Evolutionary conservation across 1,140 invertebrate species (phyloP).

Genomic region (Leptopilina clavipes): DNA sequence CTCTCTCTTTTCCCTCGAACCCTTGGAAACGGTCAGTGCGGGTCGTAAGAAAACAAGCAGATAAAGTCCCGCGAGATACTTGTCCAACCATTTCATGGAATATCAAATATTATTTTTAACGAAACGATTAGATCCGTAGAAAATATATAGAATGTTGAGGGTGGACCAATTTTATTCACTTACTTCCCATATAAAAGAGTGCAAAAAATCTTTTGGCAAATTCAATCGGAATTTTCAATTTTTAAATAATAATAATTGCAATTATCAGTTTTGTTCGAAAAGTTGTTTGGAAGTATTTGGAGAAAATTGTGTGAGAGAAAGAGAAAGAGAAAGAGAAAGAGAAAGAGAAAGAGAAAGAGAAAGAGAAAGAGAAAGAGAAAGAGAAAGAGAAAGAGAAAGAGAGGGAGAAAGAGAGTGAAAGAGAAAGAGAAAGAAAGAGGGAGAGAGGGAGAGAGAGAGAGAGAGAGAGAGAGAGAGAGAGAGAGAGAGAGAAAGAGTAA

Average conservation of each 20-base stretch:
- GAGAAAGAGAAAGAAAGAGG: too few species aligned
- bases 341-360: too few species aligned
- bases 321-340: too few species aligned
- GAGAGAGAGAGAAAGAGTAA: too few species aligned
- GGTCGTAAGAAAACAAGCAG: conserved; percentile 60
- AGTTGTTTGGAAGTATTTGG: conserved; percentile 40
- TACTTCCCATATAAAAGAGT: too few species aligned
- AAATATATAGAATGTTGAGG: not conserved
- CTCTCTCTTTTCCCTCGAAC: conserved; percentile 42
- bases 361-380: conserved; percentile 33
- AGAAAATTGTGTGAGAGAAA: too few species aligned
- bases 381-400: conserved; percentile 25
- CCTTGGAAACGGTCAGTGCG: conserved; percentile 54
- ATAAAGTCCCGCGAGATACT: conserved; percentile 43
- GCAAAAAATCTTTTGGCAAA: too few species aligned
- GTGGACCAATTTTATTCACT: too few species aligned
- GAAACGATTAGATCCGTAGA: conserved; percentile 19
- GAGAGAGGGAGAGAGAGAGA: too few species aligned
- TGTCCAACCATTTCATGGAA: not conserved
- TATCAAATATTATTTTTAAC: conserved; percentile 19
- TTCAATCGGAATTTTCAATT: too few species aligned
- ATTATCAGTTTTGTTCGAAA: not conserved
- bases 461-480: too few species aligned
- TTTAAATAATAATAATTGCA: not conserved
- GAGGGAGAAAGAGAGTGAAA: conserved; percentile 32